Conservation (phyloP, 2,113 vertebrate genomes). For the Hiodon tergisus region DNA sequence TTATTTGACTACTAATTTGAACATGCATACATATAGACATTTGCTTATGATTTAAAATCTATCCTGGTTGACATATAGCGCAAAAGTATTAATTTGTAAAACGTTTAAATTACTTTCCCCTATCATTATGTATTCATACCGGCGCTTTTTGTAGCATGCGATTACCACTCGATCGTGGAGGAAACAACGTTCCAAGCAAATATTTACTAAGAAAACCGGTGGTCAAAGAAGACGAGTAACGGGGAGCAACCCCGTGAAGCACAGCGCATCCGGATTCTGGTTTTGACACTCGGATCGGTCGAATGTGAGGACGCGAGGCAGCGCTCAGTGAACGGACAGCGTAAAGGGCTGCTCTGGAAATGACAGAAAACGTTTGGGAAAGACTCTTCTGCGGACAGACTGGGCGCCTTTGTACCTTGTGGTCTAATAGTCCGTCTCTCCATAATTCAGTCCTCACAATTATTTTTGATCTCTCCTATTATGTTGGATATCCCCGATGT, state of each 20-base stretch:
- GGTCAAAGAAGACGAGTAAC: background rate
- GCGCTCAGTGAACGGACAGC: background rate
- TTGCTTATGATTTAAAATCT: too few relatives aligned
- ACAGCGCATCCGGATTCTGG: background rate
- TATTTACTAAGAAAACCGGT: background rate
- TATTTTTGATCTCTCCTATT: slow-evolving; percentile 38
- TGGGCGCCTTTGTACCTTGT: slow-evolving; percentile 25
- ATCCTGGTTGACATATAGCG: too few relatives aligned
- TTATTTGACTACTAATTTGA: too few relatives aligned
- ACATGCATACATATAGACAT: too few relatives aligned
- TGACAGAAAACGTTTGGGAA: background rate
- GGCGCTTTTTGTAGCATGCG: too few relatives aligned
- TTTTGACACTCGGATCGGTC: background rate
- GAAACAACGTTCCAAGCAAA: too few relatives aligned
- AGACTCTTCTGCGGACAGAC: slow-evolving; percentile 27
- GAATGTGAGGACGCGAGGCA: slow-evolving; percentile 2
- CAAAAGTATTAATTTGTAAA: too few relatives aligned
- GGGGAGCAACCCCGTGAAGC: background rate
- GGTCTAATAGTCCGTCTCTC: slow-evolving; percentile 36
- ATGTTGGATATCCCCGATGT: slow-evolving; percentile 52
- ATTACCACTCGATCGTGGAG: too few relatives aligned
- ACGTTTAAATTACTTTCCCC: too few relatives aligned
- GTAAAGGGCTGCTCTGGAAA: background rate
- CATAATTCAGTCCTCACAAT: slow-evolving; percentile 42
- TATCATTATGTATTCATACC: too few relatives aligned